Base-by-base conservation (phyloP, 2,888 invertebrate species). In the Pterobdella sp. region DNA sequence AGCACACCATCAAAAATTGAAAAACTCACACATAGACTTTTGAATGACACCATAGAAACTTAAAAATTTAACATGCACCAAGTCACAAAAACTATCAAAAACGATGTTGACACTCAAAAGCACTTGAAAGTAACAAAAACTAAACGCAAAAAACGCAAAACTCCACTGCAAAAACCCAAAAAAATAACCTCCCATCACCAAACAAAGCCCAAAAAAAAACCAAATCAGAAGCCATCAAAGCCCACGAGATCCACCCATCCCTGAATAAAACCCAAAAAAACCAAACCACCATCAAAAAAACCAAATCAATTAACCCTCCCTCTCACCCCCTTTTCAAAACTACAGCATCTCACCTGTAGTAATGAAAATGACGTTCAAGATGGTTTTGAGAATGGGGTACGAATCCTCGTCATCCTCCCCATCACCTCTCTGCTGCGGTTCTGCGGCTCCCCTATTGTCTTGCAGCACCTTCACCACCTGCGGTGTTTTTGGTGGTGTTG, bases 341-440 rank as follows among this genome's bases (percentile, higher is more conserved):
- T 81, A 78, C 52, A 81, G 77, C 29, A 79, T 78, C 56, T 80
- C 77, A 36, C 81, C 81, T n/a, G 71, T 71, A 29, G 71, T 71
- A 34, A 81, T 75, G 75, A 81, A 81, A 26, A 79, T 76, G 67
- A 80, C 80, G 76, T 81, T 81, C 10, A 81, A 76, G 71, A 81
- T 79, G 73, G 79, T 77, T 76, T 81, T 81, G 63, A 81, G 76
- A 31, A 80, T 76, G 22, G 77, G 75, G 74, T 80, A 73, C 42
- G 73, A 75, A 14, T 73, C 70, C 35, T 52, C 63, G 29, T 32
- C 71, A 49, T 76, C 76, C 68, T 80, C 74, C 34, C 69, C 67
- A 66, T 76, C 72, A 14, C 37, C 63, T 31, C 52, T 29, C 34
- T 74, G 72, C n/a, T 73, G 68, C 4, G 68, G 67, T 42, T 73